These are phyloP conservation scores for Lucinisca nassula DNA, from an alignment of 2,888 invertebrate species.

Conservation along the genomic window DNA sequence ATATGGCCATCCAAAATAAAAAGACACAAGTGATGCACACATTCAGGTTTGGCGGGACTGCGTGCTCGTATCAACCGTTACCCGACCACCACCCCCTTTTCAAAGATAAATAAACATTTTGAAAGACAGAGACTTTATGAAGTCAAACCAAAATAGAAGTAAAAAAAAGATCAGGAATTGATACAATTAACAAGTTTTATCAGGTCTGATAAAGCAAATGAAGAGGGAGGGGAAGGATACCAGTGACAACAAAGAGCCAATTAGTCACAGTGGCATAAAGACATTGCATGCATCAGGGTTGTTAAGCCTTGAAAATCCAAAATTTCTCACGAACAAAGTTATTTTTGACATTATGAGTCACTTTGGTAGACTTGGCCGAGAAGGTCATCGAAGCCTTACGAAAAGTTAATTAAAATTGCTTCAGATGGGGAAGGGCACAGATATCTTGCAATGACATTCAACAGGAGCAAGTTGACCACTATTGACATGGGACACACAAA, in stretches of 20 bases:
- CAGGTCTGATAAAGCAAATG: neutral
- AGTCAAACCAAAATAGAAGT: no score
- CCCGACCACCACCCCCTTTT: conserved; percentile 21
- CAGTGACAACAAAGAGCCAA: neutral
- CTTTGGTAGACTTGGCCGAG: neutral
- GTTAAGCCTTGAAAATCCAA: neutral
- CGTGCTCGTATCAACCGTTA: conserved; percentile 38
- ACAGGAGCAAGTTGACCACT: no score
- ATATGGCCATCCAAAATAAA: no score
- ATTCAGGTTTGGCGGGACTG: conserved; percentile 24
- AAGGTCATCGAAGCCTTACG: neutral
- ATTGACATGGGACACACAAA: no score
- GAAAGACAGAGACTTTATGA: conserved; percentile 39
- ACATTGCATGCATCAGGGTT: neutral
- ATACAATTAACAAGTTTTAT: no score
- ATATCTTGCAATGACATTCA: neutral
- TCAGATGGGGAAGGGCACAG: neutral
- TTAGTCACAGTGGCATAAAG: neutral
- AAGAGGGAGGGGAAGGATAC: neutral
- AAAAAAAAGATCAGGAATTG: no score
- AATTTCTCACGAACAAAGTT: neutral
- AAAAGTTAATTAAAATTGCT: neutral
- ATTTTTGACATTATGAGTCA: neutral
- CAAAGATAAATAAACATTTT: conserved; percentile 23
- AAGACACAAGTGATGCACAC: no score